Conservation (phyloP, 1,140 invertebrate species). For the Rhopalosiphum maidis region DNA sequence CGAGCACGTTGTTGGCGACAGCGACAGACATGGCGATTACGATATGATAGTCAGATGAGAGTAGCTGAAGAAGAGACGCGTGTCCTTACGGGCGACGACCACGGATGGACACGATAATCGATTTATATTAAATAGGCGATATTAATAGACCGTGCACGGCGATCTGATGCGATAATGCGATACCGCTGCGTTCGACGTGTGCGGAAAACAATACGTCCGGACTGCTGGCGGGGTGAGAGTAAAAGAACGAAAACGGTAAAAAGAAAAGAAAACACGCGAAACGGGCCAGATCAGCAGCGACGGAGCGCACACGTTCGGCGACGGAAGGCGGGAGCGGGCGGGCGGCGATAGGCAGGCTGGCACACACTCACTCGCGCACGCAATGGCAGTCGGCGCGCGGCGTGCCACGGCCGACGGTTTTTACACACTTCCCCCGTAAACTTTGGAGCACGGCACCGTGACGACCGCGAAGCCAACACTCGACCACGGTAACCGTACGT, state of each 20-base stretch:
- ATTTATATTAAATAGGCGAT: background rate
- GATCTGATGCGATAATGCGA: background rate
- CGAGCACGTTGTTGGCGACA: slow-evolving; percentile 30
- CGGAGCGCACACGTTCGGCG: background rate
- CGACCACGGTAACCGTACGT: background rate
- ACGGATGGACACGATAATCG: background rate
- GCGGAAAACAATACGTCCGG: slow-evolving; percentile 23
- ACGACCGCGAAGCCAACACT: background rate
- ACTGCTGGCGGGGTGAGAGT: slow-evolving; percentile 24
- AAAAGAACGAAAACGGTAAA: background rate
- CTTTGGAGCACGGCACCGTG: background rate
- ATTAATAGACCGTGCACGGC: background rate
- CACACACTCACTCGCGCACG: slow-evolving; percentile 23
- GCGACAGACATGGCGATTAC: background rate
- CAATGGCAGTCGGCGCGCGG: background rate
- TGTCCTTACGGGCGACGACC: background rate
- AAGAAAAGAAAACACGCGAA: slow-evolving; percentile 31
- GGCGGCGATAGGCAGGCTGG: background rate
- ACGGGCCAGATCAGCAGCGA: slow-evolving; percentile 40
- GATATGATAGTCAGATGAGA: background rate
- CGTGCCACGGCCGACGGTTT: background rate
- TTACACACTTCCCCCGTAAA: background rate
- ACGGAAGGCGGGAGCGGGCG: background rate
- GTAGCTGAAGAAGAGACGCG: background rate
- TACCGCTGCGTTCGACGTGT: background rate